Evolutionary conservation across 2,113 vertebrate species (phyloP).

Genomic region (Oenanthe oenanthe): DNA sequence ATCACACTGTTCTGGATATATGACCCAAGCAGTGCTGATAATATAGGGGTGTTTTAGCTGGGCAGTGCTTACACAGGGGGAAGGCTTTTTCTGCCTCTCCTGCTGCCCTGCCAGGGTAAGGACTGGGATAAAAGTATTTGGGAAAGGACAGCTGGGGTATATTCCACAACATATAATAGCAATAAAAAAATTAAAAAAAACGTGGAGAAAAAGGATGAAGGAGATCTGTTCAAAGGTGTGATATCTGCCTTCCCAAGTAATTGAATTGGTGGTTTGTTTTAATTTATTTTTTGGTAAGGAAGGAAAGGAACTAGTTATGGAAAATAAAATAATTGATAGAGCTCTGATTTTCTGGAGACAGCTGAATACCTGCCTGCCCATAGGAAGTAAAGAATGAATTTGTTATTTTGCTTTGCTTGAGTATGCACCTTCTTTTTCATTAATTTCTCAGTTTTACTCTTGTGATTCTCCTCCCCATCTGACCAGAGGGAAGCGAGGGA

Average conservation of each 20-base stretch:
- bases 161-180: neutral
- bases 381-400: neutral
- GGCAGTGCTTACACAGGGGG: neutral
- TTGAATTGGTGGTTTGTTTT: too few relatives aligned
- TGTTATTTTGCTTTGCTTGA: neutral
- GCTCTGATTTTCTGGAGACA: neutral
- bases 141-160: neutral
- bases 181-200: neutral
- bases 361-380: neutral
- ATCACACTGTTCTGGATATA: neutral
- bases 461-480: neutral
- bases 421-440: neutral
- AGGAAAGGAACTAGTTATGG: too few relatives aligned
- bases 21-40: neutral
- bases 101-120: fast-evolving
- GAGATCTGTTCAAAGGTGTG: fast-evolving
- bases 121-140: fast-evolving
- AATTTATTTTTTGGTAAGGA: too few relatives aligned
- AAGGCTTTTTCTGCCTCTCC: neutral
- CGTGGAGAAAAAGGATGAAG: neutral
- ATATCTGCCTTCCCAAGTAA: neutral
- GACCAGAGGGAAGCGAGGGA: fast-evolving
- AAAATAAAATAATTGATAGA: too few relatives aligned
- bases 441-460: neutral
- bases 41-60: neutral